Evolutionary conservation across 2,888 invertebrate genomes (phyloP).

Genomic region (Mythimna impura): DNA sequence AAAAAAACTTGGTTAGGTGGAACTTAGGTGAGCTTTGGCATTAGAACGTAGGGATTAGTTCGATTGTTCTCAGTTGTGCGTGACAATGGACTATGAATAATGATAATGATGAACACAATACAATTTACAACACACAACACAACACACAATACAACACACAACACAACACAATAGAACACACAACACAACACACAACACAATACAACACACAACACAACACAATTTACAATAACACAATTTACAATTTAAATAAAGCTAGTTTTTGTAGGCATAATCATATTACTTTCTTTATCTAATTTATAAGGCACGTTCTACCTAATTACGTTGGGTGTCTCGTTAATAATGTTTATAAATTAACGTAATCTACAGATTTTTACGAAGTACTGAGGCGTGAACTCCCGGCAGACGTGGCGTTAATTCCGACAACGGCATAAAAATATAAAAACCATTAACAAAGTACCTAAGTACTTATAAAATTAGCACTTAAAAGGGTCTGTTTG

Average conservation of each 20-base stretch:
- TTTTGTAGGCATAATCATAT: background rate
- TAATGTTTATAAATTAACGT: conserved; percentile 45
- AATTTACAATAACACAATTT: background rate
- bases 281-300: conserved; percentile 24
- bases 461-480: no score
- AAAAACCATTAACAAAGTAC: no score
- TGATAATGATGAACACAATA: background rate
- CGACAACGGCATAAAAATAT: background rate
- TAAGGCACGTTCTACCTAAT: conserved; percentile 40
- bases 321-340: conserved; percentile 29
- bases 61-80: background rate
- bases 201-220: no score
- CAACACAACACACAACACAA: no score
- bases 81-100: background rate
- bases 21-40: no score
- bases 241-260: background rate
- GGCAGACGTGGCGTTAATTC: conserved; percentile 20
- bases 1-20: no score
- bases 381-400: conserved; percentile 18
- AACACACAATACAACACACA: no score
- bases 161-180: no score
- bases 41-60: no score
- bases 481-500: no score
- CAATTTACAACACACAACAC: no score
- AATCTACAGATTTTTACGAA: conserved; percentile 23